Conservation (phyloP, 2,888 invertebrate genomes). For the Cerastoderma edule region DNA sequence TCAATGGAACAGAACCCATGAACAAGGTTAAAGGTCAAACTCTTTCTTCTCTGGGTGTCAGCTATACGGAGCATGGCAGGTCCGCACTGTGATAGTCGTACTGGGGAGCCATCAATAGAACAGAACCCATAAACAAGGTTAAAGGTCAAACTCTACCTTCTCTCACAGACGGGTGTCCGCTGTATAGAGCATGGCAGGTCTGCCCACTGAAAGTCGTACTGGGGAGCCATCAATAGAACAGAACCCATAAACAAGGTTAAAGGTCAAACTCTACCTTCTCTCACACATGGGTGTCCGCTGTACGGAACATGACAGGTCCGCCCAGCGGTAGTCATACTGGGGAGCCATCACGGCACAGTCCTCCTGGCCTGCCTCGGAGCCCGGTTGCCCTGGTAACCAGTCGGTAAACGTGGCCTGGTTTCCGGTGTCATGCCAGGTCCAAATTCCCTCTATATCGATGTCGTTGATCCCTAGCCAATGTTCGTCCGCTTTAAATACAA, state of each 20-base stretch:
- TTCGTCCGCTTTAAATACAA: neutral
- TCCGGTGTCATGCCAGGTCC: conserved; percentile 13
- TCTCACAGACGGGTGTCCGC: conserved; percentile 18
- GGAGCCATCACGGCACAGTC: conserved; percentile 23
- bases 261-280: neutral
- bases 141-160: neutral
- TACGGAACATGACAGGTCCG: conserved; percentile 15
- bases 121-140: too few species aligned
- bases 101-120: too few species aligned
- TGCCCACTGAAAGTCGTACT: conserved; percentile 14
- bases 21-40: too few species aligned
- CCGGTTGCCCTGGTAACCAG: conserved; percentile 25
- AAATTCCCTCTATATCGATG: conserved; percentile 9
- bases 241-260: too few species aligned
- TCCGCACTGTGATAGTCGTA: too few species aligned
- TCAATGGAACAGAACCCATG: too few species aligned
- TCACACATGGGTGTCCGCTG: conserved; percentile 16
- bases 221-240: too few species aligned
- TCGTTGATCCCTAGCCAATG: conserved; percentile 22
- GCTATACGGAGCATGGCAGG: too few species aligned
- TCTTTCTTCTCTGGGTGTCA: too few species aligned
- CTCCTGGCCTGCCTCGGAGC: conserved; percentile 13
- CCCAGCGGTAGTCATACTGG: conserved; percentile 18
- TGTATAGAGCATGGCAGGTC: conserved; percentile 12
- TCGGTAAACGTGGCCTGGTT: conserved; percentile 10